Percentiles rank a stretch among this genome's conserved stretches.
Conservation (phyloP, 2,113 vertebrate species). For the Peromyscus maniculatus region DNA sequence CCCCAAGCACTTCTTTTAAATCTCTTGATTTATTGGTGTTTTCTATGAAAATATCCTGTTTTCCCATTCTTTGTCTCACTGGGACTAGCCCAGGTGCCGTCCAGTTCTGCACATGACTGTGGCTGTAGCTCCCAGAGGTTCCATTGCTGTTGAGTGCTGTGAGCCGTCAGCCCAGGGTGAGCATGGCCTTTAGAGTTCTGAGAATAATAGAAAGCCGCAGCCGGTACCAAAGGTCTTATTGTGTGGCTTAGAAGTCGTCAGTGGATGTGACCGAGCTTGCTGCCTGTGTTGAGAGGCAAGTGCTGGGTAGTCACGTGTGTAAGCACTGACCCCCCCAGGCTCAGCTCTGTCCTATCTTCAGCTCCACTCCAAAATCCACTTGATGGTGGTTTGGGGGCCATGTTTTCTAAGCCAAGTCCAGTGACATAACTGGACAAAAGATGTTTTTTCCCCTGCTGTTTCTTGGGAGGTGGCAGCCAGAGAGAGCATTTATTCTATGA, state of each 20-base stretch:
- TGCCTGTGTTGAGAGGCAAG: background rate
- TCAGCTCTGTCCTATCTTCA: background rate
- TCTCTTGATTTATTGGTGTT: constrained; percentile 15
- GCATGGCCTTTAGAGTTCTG: background rate
- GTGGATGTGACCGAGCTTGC: background rate
- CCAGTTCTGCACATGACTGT: background rate
- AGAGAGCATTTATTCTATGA: background rate
- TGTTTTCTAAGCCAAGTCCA: constrained; percentile 59
- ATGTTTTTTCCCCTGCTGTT: background rate
- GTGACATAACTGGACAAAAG: background rate
- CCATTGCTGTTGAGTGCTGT: background rate
- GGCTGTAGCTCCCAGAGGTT: background rate
- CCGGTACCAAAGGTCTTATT: background rate
- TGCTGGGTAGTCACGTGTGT: background rate
- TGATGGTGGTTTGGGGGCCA: constrained; percentile 25
- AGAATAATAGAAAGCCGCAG: background rate
- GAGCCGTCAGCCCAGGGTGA: background rate
- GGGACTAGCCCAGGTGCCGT: background rate
- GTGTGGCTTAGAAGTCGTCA: background rate
- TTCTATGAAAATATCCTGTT: constrained; percentile 39
- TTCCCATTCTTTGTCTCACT: background rate
- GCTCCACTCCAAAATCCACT: background rate
- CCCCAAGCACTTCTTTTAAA: background rate
- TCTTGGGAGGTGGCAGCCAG: background rate
- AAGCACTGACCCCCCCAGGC: background rate